These are phyloP conservation scores for Micromussa lordhowensis DNA, from an alignment of 92 coral and sea anemone species.

Conservation along the genomic window DNA sequence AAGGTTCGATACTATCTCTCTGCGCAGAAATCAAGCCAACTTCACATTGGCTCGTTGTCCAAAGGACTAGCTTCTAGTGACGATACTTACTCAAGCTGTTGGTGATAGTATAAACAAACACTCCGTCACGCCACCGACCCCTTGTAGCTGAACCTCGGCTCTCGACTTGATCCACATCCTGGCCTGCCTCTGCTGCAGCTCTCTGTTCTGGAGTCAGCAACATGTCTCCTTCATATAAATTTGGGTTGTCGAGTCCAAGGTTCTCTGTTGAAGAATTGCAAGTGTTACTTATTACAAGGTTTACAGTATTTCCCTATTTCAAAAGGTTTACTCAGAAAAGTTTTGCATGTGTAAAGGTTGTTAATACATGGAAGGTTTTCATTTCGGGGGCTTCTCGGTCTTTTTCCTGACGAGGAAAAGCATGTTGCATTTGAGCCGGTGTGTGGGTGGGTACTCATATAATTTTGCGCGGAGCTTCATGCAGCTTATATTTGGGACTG, in stretches of 20 bases:
- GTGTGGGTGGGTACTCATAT: too few relatives aligned
- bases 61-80: neutral
- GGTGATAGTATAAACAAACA: conserved; percentile 67
- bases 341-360: neutral
- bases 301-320: neutral
- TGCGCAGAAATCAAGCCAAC: too few relatives aligned
- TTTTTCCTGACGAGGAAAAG: too few relatives aligned
- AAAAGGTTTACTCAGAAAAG: neutral
- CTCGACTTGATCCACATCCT: conserved; percentile 41
- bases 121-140: conserved; percentile 79
- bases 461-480: too few relatives aligned
- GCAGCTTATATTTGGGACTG: too few relatives aligned
- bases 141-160: conserved; percentile 68
- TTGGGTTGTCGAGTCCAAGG: conserved; percentile 63
- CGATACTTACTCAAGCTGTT: conserved; percentile 62
- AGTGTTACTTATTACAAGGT: neutral
- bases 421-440: too few relatives aligned
- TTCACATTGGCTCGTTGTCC: too few relatives aligned
- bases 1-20: neutral
- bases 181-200: conserved; percentile 59
- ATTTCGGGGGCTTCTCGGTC: too few relatives aligned
- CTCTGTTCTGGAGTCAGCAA: conserved; percentile 55
- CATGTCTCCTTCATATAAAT: conserved; percentile 73
- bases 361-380: too few relatives aligned
- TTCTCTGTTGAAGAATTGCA: conserved; percentile 12